A percentile compares a stretch with the other conserved stretches of the same genome.
These are phyloP conservation scores for Microctonus aethiopoides DNA, from an alignment of 2,888 invertebrate species.

Conservation along the genomic window DNA sequence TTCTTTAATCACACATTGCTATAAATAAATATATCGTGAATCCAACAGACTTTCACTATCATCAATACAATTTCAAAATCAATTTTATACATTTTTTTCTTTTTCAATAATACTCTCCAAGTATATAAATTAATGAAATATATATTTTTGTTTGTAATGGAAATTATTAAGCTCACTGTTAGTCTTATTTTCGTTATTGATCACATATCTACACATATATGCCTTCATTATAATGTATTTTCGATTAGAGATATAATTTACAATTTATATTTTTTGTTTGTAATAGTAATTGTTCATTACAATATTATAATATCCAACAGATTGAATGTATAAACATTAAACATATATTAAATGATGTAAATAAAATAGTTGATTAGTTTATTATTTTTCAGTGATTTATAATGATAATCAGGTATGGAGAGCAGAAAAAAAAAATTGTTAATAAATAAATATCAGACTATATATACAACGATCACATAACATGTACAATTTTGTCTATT, in stretches of 20 bases:
- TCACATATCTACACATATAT: not conserved
- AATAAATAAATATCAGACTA: not conserved
- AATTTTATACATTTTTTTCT: not conserved
- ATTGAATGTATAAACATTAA: slow-evolving; percentile 21
- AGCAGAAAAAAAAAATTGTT: not conserved
- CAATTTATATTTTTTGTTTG: not conserved
- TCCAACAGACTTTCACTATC: slow-evolving; percentile 44
- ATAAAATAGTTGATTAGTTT: not conserved
- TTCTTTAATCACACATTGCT: not conserved
- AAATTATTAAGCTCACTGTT: not conserved
- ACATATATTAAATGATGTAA: not conserved
- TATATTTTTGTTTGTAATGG: slow-evolving; percentile 23
- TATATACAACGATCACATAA: slow-evolving; percentile 21
- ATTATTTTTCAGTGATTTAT: slow-evolving; percentile 19
- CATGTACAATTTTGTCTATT: slow-evolving; percentile 36
- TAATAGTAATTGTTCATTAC: too few relatives aligned
- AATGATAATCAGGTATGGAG: slow-evolving; percentile 27
- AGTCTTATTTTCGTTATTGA: slow-evolving; percentile 15
- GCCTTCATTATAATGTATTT: not conserved
- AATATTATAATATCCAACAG: slow-evolving; percentile 34
- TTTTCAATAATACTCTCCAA: slow-evolving; percentile 26
- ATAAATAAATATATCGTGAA: not conserved
- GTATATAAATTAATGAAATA: slow-evolving; percentile 24
- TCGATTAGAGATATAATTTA: too few relatives aligned
- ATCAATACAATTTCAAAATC: slow-evolving; percentile 39